These are phyloP conservation scores for Cacoxenus indagator DNA, from an alignment of 2,888 invertebrate species.

Conservation along the genomic window DNA sequence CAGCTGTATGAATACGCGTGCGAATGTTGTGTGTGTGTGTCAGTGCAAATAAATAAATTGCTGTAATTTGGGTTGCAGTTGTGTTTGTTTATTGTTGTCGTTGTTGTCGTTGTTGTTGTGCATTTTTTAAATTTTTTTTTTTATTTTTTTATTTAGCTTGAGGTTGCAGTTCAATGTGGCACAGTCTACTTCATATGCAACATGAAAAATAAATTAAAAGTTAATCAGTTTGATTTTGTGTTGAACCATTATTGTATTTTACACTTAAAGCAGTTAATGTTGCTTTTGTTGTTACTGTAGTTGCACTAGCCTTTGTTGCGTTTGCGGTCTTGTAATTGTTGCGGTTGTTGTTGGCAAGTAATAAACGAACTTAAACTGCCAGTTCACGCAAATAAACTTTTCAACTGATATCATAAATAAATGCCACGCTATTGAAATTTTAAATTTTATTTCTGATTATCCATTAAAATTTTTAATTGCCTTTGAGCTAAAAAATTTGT, in stretches of 20 bases:
- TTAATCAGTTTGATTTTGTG: constrained; percentile 25
- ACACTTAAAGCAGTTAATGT: constrained; percentile 2
- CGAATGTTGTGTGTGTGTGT: constrained; percentile 1
- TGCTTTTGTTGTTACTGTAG: not conserved
- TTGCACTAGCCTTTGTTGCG: constrained; percentile 3
- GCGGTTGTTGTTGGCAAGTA: constrained; percentile 13
- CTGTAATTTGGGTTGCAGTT: not conserved
- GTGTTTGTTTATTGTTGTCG: not conserved
- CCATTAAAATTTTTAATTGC: too few relatives aligned
- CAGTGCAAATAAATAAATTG: constrained; percentile 3
- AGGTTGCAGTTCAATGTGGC: not conserved
- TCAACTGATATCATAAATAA: not conserved
- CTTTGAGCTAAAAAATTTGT: too few relatives aligned
- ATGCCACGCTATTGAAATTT: not conserved
- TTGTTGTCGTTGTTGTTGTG: not conserved
- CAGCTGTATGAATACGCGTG: not conserved
- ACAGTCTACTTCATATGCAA: not conserved
- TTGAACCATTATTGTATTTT: constrained; percentile 22
- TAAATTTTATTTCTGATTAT: not conserved
- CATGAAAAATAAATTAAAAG: constrained; percentile 24
- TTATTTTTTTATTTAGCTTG: not conserved
- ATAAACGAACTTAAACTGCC: constrained; percentile 17
- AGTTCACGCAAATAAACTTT: constrained; percentile 17
- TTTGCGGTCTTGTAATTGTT: constrained; percentile 16
- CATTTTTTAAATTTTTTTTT: not conserved